Conservation (phyloP, 2,888 invertebrate species). For the Sclerodermus sp. region DNA sequence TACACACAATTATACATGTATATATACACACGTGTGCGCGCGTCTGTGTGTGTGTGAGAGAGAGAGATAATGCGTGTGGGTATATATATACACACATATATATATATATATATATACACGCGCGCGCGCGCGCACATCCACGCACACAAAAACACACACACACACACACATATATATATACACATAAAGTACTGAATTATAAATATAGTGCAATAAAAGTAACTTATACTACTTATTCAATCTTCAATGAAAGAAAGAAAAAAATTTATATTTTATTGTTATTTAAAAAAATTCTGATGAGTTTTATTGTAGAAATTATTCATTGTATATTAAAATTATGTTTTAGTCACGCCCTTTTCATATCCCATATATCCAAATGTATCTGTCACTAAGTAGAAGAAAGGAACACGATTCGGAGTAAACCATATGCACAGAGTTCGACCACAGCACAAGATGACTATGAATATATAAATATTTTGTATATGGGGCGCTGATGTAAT, state of each 20-base stretch:
- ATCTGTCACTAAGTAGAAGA: constrained; percentile 39
- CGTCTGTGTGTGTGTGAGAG: too few species aligned
- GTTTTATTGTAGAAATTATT: not conserved
- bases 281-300: too few species aligned
- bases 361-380: constrained; percentile 27
- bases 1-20: too few species aligned
- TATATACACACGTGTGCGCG: too few species aligned
- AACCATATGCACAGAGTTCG: constrained; percentile 32
- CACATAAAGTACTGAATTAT: constrained; percentile 7
- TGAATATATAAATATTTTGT: constrained; percentile 5
- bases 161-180: constrained; percentile 5
- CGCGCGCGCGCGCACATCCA: not conserved
- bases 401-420: constrained; percentile 32
- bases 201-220: constrained; percentile 34
- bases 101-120: not conserved
- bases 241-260: constrained; percentile 6
- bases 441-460: constrained; percentile 26
- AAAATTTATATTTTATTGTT: too few species aligned
- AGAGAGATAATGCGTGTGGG: too few species aligned
- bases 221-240: constrained; percentile 32
- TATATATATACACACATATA: not conserved
- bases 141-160: not conserved
- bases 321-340: too few species aligned
- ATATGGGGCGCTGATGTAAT: too few species aligned
- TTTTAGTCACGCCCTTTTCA: constrained; percentile 15